A percentile compares a stretch with the other conserved stretches of the same genome.
Evolutionary conservation across 2,797 vertebrate genomes (phyloP).

Genomic region (Epinephelus malabaricus): DNA sequence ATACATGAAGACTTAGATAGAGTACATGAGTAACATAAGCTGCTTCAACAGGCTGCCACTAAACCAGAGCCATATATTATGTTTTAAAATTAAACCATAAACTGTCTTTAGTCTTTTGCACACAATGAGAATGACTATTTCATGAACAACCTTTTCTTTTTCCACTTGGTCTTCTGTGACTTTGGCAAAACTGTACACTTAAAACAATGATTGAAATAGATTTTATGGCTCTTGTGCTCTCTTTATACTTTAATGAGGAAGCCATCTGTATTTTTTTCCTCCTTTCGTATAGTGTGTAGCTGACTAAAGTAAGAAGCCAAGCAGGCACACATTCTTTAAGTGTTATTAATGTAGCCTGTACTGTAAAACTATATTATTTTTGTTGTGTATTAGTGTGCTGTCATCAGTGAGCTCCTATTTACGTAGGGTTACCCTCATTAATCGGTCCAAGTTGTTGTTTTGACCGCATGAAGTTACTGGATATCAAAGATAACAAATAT

Average conservation of each 20-base stretch:
- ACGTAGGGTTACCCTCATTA: too few relatives aligned
- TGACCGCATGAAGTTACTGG: too few relatives aligned
- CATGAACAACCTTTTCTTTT: background rate
- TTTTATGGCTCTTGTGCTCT: background rate
- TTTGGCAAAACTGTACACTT: background rate
- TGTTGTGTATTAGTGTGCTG: too few relatives aligned
- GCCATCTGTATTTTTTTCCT: too few relatives aligned
- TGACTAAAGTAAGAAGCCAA: too few relatives aligned
- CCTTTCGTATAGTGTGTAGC: too few relatives aligned
- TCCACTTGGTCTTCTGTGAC: background rate
- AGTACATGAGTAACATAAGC: slow-evolving; percentile 36
- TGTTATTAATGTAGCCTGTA: too few relatives aligned
- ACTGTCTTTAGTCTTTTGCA: background rate
- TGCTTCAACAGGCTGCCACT: slow-evolving; percentile 17
- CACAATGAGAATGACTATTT: background rate
- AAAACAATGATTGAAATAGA: background rate
- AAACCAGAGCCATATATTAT: background rate
- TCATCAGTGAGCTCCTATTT: too few relatives aligned
- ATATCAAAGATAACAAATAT: too few relatives aligned
- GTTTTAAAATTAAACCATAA: background rate
- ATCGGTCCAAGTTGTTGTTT: too few relatives aligned
- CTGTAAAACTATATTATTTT: too few relatives aligned
- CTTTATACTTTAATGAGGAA: background rate
- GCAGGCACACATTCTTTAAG: too few relatives aligned
- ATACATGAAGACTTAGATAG: slow-evolving; percentile 51